Base-by-base conservation (phyloP, 2,797 vertebrate species). In the Pangasius macronema region DNA sequence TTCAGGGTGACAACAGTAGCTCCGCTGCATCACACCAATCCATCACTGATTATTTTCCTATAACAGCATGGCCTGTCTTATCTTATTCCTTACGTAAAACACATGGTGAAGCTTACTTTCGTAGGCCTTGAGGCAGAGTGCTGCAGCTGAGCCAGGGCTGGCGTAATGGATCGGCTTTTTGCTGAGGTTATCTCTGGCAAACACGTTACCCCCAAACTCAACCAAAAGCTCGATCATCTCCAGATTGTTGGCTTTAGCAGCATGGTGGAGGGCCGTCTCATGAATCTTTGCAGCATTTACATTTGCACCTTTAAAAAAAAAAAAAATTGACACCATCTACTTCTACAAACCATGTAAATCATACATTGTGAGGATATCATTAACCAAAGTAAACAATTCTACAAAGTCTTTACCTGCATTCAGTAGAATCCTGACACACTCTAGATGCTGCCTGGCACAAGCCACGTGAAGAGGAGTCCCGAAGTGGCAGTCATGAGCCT, bases 261-360 rank as follows among this genome's bases (percentile, higher is more conserved):
- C 97, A 0, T 97, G 97, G 88, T 99, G 98, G 24, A 99, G 93
- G 0, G 97, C 97, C 0, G 97, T 98, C 93, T 98, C 97, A 0
- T 99, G 97, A 55, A 99, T 96, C 85, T 96, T 98, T 0, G 96
- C 93, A 0, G 97, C 97, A 0, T 99, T 98, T 92, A 99, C 97
- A 0, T 96, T 95, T 86, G 97, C 97, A 67, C 98, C 98, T 98
- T 55, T 92, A 57, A 10, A 81, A 8, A 27, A 36, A 22, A 18
- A 36, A n/a, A 0, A 30, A 20, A 75, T 36, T 39, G 22, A 42
- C 70, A 46, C 70, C 22, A 27, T 70, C 6, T 33, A 70, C 67
- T 70, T 10, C 9, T 18, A 59, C 3, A 85, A 24, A 10, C 5
- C 72, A 13, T 61, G 24, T 30, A 9, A 70, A 61, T 53, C 30